Evolutionary conservation across 2,113 vertebrate species (phyloP).

Genomic region (Pipa parva): DNA sequence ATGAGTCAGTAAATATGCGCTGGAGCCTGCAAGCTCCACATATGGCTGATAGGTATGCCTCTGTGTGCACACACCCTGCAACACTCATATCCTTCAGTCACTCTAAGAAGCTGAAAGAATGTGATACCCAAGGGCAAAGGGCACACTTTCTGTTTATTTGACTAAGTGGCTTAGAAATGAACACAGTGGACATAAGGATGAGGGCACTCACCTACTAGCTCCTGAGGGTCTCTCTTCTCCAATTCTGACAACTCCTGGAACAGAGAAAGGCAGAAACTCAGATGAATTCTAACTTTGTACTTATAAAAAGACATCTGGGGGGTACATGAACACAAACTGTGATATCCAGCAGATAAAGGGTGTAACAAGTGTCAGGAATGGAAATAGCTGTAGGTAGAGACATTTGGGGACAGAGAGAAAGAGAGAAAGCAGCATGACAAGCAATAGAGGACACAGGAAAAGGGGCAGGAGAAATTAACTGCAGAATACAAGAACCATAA

Average conservation of each 20-base stretch:
- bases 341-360: too few relatives aligned
- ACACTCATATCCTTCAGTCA: not conserved
- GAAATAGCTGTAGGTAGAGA: too few relatives aligned
- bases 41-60: not conserved
- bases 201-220: slow-evolving; percentile 84
- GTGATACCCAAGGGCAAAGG: not conserved
- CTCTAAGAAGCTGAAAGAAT: not conserved
- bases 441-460: too few relatives aligned
- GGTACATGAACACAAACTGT: too few relatives aligned
- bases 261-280: slow-evolving; percentile 23
- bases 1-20: slow-evolving; percentile 2
- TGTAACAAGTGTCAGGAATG: too few relatives aligned
- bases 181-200: not conserved
- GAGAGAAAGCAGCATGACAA: too few relatives aligned
- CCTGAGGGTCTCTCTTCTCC: slow-evolving; percentile 88
- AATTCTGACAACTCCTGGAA: slow-evolving; percentile 75
- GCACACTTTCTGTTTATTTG: not conserved
- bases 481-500: too few relatives aligned
- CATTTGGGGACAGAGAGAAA: too few relatives aligned
- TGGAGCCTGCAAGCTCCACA: not conserved
- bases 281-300: not conserved
- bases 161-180: too few relatives aligned
- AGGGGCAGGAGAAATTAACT: too few relatives aligned
- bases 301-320: too few relatives aligned
- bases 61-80: not conserved